Percentiles rank a stretch among this genome's conserved stretches.
These are phyloP conservation scores for Phragmatobia fuliginosa DNA, from an alignment of 2,888 invertebrate genomes.

Conservation along the genomic window DNA sequence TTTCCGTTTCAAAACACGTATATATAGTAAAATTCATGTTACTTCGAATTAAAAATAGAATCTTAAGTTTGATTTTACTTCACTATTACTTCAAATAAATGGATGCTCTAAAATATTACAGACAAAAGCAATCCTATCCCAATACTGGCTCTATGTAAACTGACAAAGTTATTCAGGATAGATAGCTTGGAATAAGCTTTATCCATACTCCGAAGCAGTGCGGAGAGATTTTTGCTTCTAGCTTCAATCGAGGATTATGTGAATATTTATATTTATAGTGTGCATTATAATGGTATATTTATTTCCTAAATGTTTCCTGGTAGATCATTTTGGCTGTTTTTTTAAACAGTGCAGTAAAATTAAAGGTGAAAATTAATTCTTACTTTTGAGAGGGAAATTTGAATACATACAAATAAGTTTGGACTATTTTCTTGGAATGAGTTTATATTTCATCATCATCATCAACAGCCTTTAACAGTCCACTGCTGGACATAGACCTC, in stretches of 20 bases:
- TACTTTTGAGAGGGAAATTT: background rate
- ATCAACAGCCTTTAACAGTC: too few species aligned
- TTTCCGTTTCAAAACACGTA: too few species aligned
- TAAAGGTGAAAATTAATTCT: background rate
- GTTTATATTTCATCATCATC: background rate
- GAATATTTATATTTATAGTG: background rate
- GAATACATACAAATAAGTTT: background rate
- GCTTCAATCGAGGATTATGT: background rate
- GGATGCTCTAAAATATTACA: background rate
- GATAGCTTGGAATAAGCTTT: background rate
- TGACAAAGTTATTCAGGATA: background rate
- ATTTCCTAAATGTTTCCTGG: background rate
- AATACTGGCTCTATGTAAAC: background rate
- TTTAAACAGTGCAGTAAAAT: background rate
- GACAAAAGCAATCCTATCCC: background rate
- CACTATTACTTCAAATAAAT: too few species aligned
- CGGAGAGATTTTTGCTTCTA: background rate
- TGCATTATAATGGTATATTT: background rate
- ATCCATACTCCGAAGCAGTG: background rate
- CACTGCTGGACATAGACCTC: too few species aligned
- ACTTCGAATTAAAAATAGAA: too few species aligned
- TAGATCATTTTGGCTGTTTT: background rate
- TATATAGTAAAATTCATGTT: too few species aligned
- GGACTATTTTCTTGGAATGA: background rate
- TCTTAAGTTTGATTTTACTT: too few species aligned